A percentile compares a stretch with the other conserved stretches of the same genome.
Conservation (phyloP, 2,113 vertebrate species). For the Hippocampus abdominalis region DNA sequence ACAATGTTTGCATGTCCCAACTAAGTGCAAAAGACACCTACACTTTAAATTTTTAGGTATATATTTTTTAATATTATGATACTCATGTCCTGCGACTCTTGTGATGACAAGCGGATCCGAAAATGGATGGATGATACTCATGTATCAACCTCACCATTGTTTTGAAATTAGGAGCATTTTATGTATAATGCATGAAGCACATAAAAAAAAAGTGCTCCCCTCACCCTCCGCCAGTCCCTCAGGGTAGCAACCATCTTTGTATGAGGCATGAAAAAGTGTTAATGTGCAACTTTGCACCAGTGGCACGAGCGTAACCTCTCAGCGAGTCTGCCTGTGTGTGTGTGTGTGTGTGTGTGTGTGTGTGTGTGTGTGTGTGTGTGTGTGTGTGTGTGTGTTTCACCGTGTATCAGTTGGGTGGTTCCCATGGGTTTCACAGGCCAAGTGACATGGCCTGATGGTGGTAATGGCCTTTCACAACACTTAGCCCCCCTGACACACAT, state of each 20-base stretch:
- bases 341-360: slow-evolving; percentile 14
- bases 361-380: slow-evolving; percentile 18
- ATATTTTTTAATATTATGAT: no score
- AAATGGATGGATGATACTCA: no score
- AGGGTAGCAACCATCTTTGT: slow-evolving; percentile 41
- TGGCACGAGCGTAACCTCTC: not conserved
- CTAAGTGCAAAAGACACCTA: no score
- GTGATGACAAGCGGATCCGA: no score
- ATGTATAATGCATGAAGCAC: not conserved
- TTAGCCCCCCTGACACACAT: slow-evolving; percentile 41
- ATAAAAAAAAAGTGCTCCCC: not conserved
- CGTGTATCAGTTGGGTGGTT: slow-evolving; percentile 50
- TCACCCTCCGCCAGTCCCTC: slow-evolving; percentile 24
- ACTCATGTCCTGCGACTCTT: no score
- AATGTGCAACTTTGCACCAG: slow-evolving; percentile 60
- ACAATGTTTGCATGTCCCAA: not conserved
- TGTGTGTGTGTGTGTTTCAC: slow-evolving; percentile 17
- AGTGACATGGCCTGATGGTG: slow-evolving; percentile 60
- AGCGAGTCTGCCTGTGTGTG: slow-evolving; percentile 14
- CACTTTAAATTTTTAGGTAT: no score
- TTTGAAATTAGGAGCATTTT: no score
- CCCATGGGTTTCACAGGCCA: slow-evolving; percentile 63
- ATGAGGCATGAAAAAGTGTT: slow-evolving; percentile 56
- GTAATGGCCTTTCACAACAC: slow-evolving; percentile 68
- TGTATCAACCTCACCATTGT: no score